phyloP scores from a whole-genome alignment of 2,113 vertebrate species.

The Coracopsis vasa region DNA sequence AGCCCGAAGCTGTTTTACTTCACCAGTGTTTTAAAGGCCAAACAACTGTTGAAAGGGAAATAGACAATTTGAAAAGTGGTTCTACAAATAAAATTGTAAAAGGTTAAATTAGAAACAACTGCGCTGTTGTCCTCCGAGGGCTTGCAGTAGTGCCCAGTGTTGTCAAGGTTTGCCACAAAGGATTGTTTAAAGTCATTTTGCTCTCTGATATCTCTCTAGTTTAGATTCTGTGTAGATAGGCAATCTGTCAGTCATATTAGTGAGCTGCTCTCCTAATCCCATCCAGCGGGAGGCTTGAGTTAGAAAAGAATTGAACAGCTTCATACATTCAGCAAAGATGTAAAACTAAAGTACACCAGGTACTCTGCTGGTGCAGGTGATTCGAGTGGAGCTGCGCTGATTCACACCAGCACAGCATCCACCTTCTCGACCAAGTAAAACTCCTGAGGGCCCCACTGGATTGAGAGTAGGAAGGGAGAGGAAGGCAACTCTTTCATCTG shows the following conservation, averaged over 20 bases:
- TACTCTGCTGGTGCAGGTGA: background rate
- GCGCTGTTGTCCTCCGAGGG: conserved; percentile 13
- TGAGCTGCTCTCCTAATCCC: background rate
- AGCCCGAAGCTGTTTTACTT: conserved; percentile 19
- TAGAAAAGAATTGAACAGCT: background rate
- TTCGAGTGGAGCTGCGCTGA: fast-evolving
- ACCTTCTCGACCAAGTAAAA: background rate
- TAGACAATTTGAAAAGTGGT: background rate
- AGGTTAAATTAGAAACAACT: conserved; percentile 60
- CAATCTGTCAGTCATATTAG: background rate
- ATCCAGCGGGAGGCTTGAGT: background rate
- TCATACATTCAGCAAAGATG: background rate
- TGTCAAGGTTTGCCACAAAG: conserved; percentile 22
- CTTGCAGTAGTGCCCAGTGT: background rate
- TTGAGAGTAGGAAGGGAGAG: background rate
- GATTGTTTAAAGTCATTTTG: conserved; percentile 62
- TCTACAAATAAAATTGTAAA: conserved; percentile 49
- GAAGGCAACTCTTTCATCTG: background rate
- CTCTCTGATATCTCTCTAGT: background rate
- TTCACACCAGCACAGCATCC: background rate
- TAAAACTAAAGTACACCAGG: background rate
- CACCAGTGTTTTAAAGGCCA: conserved; percentile 32
- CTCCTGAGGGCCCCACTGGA: background rate
- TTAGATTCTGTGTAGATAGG: conserved; percentile 15
- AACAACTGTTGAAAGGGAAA: conserved; percentile 27